Conservation (phyloP, 2,888 invertebrate genomes). For the Leistus spinibarbis region DNA sequence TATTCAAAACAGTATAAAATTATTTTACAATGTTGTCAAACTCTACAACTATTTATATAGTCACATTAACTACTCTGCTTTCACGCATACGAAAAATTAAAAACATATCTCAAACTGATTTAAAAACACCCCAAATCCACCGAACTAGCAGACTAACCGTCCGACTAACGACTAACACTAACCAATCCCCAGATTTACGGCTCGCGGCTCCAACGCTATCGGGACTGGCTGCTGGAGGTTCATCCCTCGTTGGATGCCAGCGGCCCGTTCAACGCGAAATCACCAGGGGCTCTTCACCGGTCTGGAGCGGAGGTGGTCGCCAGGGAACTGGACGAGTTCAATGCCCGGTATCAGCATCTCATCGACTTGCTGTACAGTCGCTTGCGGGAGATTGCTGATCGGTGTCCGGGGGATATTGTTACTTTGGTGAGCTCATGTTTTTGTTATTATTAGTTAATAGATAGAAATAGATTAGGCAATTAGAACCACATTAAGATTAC, state of each 20-base stretch:
- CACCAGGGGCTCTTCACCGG: conserved; percentile 53
- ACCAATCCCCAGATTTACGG: conserved; percentile 77
- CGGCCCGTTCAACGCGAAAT: conserved; percentile 51
- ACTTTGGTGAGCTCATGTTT: conserved; percentile 69
- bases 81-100: neutral
- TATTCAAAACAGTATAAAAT: conserved; percentile 2
- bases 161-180: conserved; percentile 54
- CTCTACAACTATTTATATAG: neutral
- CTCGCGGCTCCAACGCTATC: conserved; percentile 82
- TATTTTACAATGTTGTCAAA: neutral
- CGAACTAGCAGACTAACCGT: conserved; percentile 40
- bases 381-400: conserved; percentile 69
- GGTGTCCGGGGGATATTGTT: conserved; percentile 74
- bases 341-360: conserved; percentile 76
- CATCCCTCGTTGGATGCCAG: conserved; percentile 78
- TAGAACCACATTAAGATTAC: too few species aligned
- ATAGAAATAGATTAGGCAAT: too few species aligned
- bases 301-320: conserved; percentile 77
- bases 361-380: conserved; percentile 73
- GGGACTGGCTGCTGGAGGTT: conserved; percentile 80
- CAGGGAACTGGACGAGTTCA: conserved; percentile 79
- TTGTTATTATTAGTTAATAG: neutral
- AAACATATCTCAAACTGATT: too few species aligned
- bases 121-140: conserved; percentile 4
- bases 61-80: neutral